Percentiles rank a stretch among this genome's conserved stretches.
Evolutionary conservation across 1,140 invertebrate species (phyloP).

Genomic region (Drosophila baimaii): DNA sequence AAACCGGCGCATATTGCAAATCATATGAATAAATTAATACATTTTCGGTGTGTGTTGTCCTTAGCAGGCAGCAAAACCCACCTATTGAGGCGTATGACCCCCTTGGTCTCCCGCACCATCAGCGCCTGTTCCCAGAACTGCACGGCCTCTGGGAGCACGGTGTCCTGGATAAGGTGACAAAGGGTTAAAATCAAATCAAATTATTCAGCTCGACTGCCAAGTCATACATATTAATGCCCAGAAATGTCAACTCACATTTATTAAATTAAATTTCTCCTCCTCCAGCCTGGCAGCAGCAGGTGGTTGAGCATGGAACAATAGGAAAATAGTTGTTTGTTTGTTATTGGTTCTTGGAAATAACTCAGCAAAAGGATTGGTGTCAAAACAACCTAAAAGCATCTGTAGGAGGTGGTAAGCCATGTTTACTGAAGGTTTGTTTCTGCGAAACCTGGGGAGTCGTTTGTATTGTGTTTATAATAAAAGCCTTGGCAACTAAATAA

Average conservation of each 20-base stretch:
- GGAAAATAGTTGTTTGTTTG: conserved; percentile 29
- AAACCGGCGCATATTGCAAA: conserved; percentile 51
- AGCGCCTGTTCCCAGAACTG: conserved; percentile 96
- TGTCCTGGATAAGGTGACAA: conserved; percentile 87
- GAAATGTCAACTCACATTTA: conserved; percentile 90
- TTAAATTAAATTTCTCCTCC: conserved; percentile 91
- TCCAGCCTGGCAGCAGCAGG: conserved; percentile 87
- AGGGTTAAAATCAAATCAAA: conserved; percentile 23
- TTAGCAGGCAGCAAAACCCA: conserved; percentile 84
- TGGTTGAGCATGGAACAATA: conserved; percentile 8
- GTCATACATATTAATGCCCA: background rate
- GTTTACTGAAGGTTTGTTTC: conserved; percentile 7
- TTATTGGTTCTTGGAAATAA: conserved; percentile 13
- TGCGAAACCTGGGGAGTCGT: background rate
- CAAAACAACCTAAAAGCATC: background rate
- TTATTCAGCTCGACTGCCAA: background rate
- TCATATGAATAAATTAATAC: conserved; percentile 25
- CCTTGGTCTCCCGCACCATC: conserved; percentile 92
- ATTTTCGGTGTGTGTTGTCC: background rate
- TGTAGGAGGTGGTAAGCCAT: background rate
- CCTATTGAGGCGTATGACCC: conserved; percentile 94
- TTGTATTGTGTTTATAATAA: background rate
- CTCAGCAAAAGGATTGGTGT: background rate
- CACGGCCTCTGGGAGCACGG: conserved; percentile 95
- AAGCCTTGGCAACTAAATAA: background rate